Percentiles rank a stretch among this genome's conserved stretches.
Conservation (phyloP, 2,113 vertebrate genomes). For the Ciconia boyciana region DNA sequence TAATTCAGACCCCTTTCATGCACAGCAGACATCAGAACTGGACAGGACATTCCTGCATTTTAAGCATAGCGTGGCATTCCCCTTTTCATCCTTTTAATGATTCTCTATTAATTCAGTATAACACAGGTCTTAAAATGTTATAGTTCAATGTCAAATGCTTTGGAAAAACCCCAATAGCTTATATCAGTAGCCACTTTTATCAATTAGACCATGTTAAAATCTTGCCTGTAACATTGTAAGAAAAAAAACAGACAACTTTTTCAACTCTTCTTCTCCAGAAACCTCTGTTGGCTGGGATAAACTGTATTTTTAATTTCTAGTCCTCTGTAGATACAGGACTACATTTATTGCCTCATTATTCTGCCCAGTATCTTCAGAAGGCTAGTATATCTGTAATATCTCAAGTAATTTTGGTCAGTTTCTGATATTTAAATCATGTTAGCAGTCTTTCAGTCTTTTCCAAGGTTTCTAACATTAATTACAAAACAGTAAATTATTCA, state of each 20-base stretch:
- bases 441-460: not conserved
- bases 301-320: not conserved
- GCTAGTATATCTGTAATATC: not conserved
- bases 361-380: not conserved
- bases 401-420: not conserved
- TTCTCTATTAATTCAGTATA: not conserved
- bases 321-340: not conserved
- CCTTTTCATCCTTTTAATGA: not conserved
- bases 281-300: not conserved
- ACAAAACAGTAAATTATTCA: not conserved
- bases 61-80: not conserved
- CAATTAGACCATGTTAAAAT: not conserved
- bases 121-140: not conserved
- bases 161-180: not conserved
- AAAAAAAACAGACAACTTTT: not conserved
- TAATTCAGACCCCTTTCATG: not conserved
- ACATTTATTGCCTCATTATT: not conserved
- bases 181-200: not conserved
- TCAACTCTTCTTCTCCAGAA: not conserved
- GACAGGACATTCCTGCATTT: not conserved
- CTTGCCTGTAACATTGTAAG: not conserved
- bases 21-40: not conserved
- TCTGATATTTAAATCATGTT: not conserved
- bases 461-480: not conserved
- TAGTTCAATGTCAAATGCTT: not conserved